These are phyloP conservation scores for Acleris literana DNA, from an alignment of 2,888 invertebrate species.

Conservation along the genomic window DNA sequence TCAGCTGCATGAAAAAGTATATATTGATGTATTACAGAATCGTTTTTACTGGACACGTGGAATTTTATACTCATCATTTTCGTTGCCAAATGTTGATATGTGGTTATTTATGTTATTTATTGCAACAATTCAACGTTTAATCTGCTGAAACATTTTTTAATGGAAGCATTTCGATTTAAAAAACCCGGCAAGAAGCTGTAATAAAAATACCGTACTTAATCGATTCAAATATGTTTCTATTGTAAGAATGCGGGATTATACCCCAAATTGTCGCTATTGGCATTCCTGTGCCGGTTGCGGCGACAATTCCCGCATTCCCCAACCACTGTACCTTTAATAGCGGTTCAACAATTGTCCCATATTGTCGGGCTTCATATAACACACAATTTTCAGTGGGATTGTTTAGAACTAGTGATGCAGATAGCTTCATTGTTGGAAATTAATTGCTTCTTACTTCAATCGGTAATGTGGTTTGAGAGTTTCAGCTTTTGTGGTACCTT, in stretches of 20 bases:
- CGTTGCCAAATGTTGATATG: too few species aligned
- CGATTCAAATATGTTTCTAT: constrained; percentile 9
- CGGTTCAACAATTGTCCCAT: constrained; percentile 4
- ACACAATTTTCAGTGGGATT: constrained; percentile 5
- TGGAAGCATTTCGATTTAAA: not conserved
- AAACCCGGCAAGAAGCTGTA: not conserved
- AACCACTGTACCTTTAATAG: constrained; percentile 3
- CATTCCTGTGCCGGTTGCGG: constrained; percentile 1
- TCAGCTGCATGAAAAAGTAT: too few species aligned
- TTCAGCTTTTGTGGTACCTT: not conserved
- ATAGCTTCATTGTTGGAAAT: not conserved
- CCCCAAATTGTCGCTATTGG: constrained; percentile 16
- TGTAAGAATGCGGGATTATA: constrained; percentile 1
- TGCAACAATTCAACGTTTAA: too few species aligned
- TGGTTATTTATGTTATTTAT: too few species aligned
- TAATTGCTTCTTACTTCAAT: not conserved
- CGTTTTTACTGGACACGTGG: too few species aligned
- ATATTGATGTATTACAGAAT: too few species aligned
- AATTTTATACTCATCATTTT: too few species aligned
- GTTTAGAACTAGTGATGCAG: constrained; percentile 11
- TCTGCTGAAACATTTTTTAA: too few species aligned
- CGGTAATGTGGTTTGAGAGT: not conserved
- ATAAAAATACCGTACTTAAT: constrained; percentile 8
- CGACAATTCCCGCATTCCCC: constrained; percentile 11
- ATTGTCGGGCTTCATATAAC: not conserved